phyloP scores from a whole-genome alignment of 2,888 invertebrate species.

The Thereva unica region DNA sequence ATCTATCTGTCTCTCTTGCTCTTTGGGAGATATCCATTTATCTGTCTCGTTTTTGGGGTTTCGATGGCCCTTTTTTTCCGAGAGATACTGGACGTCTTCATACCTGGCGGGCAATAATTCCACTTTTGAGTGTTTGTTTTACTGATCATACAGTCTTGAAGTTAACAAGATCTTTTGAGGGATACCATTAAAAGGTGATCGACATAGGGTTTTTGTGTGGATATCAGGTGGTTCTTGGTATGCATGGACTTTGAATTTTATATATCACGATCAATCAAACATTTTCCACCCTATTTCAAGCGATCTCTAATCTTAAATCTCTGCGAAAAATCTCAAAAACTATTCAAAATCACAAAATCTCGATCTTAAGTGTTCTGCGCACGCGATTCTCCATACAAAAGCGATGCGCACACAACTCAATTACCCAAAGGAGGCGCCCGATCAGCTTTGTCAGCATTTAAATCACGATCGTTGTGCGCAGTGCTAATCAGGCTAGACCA shows the following conservation, averaged over 20 bases:
- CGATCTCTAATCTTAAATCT: constrained; percentile 12
- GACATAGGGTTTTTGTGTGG: background rate
- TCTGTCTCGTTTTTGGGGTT: no score
- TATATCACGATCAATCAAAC: no score
- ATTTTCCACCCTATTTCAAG: background rate
- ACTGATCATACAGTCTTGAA: background rate
- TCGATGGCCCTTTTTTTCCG: no score
- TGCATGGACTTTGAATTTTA: no score
- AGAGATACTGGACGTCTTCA: background rate
- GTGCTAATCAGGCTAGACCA: constrained; percentile 23
- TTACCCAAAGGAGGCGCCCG: constrained; percentile 6
- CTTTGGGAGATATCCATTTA: no score
- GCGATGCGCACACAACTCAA: constrained; percentile 14
- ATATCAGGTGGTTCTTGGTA: background rate
- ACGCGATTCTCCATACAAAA: constrained; percentile 15
- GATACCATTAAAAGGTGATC: background rate
- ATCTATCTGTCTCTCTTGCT: background rate
- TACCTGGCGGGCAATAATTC: constrained; percentile 25
- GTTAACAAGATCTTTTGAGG: background rate
- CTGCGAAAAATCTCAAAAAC: constrained; percentile 10
- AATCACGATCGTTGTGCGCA: constrained; percentile 19
- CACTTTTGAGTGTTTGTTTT: constrained; percentile 21
- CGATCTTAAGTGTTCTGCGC: constrained; percentile 14
- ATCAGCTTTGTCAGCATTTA: constrained; percentile 11
- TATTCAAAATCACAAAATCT: constrained; percentile 15